Evolutionary conservation across 2,888 invertebrate genomes (phyloP).

Genomic region (Calliscelio sp.): DNA sequence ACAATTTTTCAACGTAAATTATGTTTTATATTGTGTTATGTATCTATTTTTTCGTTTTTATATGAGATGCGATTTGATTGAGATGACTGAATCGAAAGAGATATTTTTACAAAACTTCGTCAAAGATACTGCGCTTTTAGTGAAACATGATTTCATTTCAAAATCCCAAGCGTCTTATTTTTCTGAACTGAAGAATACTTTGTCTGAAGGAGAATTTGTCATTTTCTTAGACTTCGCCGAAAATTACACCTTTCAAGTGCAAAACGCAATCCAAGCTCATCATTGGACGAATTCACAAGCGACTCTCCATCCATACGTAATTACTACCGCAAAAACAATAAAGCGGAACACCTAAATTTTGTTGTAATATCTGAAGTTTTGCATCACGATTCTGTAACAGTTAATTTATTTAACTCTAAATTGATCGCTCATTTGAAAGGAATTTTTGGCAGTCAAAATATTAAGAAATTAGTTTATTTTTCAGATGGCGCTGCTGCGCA

Average conservation of each 20-base stretch:
- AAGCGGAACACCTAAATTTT: too few species aligned
- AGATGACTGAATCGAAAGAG: slow-evolving; percentile 23
- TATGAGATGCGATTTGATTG: not conserved
- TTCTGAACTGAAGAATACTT: slow-evolving; percentile 4
- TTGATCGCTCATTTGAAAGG: not conserved
- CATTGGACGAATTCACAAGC: too few species aligned
- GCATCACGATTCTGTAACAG: not conserved
- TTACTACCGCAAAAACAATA: too few species aligned
- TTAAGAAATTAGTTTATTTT: not conserved
- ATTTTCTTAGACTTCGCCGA: slow-evolving; percentile 27
- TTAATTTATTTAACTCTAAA: not conserved
- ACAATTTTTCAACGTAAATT: too few species aligned
- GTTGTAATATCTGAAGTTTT: too few species aligned
- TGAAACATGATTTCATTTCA: slow-evolving; percentile 33
- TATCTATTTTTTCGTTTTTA: too few species aligned
- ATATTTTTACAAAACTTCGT: slow-evolving; percentile 14
- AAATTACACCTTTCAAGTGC: slow-evolving; percentile 19
- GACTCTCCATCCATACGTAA: too few species aligned
- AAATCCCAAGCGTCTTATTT: slow-evolving; percentile 32
- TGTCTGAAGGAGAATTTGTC: slow-evolving; percentile 27
- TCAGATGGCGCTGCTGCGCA: slow-evolving; percentile 1
- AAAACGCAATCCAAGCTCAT: too few species aligned
- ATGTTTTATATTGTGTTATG: too few species aligned
- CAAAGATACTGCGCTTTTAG: slow-evolving; percentile 9
- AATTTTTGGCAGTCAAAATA: not conserved